Base-by-base conservation (phyloP, 2,797 vertebrate genomes). In the Sebastes umbrosus region DNA sequence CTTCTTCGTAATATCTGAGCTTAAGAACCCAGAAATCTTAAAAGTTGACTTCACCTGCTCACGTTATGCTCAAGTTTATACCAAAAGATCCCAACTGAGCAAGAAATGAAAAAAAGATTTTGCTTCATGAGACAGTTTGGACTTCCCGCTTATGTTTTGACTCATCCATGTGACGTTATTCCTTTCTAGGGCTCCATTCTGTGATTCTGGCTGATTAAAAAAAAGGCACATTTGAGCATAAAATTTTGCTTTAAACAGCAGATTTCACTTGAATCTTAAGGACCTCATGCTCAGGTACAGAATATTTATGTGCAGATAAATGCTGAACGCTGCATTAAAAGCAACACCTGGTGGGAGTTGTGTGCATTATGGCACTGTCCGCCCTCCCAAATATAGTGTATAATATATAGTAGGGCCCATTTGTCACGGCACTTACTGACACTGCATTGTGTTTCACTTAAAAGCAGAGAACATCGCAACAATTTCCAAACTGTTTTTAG, bases 261-360 rank as follows among this genome's bases (percentile, higher is more conserved):
- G 36, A 54, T 68, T 80, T 2, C 34, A 66, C 9, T 20, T 50
- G 43, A 39, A 66, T 55, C 25, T 69, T 29, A 24, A 57, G 20
- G 55, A 55, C 34, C 72, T 39, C 46, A 8, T 34, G 34, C 55
- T 67, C 54, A 55, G 69, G 54, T 57, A 70, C 29, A 31, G 13
- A 25, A 12, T 71, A 64, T 63, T 34, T 77, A 59, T 55, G 55
- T 70, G 36, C 43, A 52, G 50, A 77, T 77, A 77, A 77, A 32
- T 64, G 76, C 78, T 80, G 69, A 86, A 50, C 2, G 5, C 36
- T 82, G 76, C 73, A 66, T 72, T 73, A 68, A 80, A 66, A 77
- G 60, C 31, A 79, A 75, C 74, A 69, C 67, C 76, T 82, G 76
- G 65, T 71, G 76, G 73, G 82, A 80, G 73, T 8, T 68, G 24